Base-by-base conservation (phyloP, 2,888 invertebrate genomes). In the Ectobius pallidus region DNA sequence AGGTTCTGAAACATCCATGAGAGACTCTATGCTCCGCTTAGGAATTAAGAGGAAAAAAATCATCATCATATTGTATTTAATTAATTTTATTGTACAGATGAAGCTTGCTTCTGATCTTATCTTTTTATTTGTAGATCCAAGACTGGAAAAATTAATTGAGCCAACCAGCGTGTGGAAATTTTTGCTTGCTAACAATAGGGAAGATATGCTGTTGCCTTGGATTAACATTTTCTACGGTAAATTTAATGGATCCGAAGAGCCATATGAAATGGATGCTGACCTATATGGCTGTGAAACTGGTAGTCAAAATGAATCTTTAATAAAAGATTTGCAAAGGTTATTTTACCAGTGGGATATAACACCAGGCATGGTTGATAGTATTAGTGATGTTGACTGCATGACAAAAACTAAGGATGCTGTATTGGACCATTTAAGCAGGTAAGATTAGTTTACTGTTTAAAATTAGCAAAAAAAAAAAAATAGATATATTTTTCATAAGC, bases 171-270 rank as follows among this genome's bases (percentile, higher is more conserved):
- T 90, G 77, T 91, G 91, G 91, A 84, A 87, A 77, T 86, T 87
- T 79, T 82, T 91, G 71, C 79, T 91, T 69, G 82, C 84, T 69
- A 85, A 86, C 76, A 89, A 90, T 78, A 86, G 87, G 79, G 84
- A 87, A 1, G 86, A 89, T 81, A 82, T 88, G 72, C 79, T 91
- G 70, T 84, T 85, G 72, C 82, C 84, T 46, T 91, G 91, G 91
- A 88, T 91, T 72, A 86, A 86, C 75, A 87, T 85, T 73, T 85
- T 85, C 1, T 85, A 86, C 78, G 83, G 46, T 22, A 65, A 27
- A 65, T 65, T 85, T 11, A 81, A 86, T 16, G 85, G 52, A 22
- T 9, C 2, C 14, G 14, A 4, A 22, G 52, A 52, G 3, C 20
- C 25, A 52, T 3, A 11, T n/a, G 46, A 46, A 9, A 46, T 4